Base-by-base conservation (phyloP, 2,888 invertebrate species). In the Lithophane leautieri region DNA sequence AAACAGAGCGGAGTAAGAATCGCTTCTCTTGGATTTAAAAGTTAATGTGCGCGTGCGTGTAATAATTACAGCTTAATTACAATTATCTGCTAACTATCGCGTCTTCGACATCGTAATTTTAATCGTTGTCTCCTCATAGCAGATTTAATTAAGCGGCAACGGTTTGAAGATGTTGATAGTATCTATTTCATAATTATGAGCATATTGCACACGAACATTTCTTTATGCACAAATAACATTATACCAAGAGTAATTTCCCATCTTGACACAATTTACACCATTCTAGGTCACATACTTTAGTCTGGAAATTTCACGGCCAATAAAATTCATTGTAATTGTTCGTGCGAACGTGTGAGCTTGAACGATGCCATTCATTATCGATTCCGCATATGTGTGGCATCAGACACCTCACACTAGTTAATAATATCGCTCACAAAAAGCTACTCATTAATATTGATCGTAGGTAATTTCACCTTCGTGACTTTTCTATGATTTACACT, bases 381-480 rank as follows among this genome's bases (percentile, higher is more conserved):
- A 86, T 84, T 81, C 86, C 62, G n/a, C 19, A 60, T 81, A 83
- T 58, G 88, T 76, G 76, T 60, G 19, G 66, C 73, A 16, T 25
- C 73, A 81, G 70, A 79, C 78, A 78, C 82, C 70, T 81, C 34
- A 67, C 50, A 63, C 71, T 70, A 19, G 58, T 58, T 28, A 68
- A 73, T 58, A 80, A 69, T 66, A 70, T 67, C 60, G 70, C 6
- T 54, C 63, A 86, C 81, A 90, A 90, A 87, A 88, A 88, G 22
- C 76, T 58, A n/a, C 76, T 84, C 83, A 87, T 88, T 74, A 88
- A 86, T 86, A 88, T 86, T 83, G 76, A 84, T 80, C 65, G 73
- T 68, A 76, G 66, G 76, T 85, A 87, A 86, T 89, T 89, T 85
- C 81, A 47, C 81, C 70, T 87, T 83, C 88, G 88, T 89, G 89